phyloP scores from a whole-genome alignment of 2,888 invertebrate species.

The Diarsia mendica region DNA sequence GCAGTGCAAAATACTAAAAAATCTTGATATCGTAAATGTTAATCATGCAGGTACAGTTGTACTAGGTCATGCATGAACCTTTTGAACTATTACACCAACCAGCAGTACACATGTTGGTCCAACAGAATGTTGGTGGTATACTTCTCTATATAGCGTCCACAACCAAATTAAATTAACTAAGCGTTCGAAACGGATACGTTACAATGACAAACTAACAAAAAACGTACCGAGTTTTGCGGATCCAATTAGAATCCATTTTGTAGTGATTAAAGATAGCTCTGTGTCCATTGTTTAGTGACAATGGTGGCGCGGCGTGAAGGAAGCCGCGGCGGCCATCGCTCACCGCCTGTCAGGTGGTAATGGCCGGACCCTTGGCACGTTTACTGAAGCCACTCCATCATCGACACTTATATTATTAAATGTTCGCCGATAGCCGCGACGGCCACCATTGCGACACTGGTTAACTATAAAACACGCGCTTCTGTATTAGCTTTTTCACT shows the following conservation, averaged over 20 bases:
- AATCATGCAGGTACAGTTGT: constrained; percentile 28
- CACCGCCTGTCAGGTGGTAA: constrained; percentile 87
- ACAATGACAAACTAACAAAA: constrained; percentile 74
- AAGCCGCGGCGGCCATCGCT: constrained; percentile 82
- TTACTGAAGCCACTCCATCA: constrained; percentile 83
- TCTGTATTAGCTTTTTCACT: constrained; percentile 68
- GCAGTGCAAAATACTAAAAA: constrained; percentile 50
- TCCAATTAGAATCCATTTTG: constrained; percentile 88
- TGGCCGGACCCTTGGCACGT: constrained; percentile 78
- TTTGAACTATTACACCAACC: constrained; percentile 47
- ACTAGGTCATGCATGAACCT: constrained; percentile 21
- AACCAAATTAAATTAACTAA: constrained; percentile 39
- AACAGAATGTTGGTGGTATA: constrained; percentile 27
- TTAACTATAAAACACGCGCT: constrained; percentile 78
- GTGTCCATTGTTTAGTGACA: constrained; percentile 87
- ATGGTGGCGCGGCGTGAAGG: constrained; percentile 80
- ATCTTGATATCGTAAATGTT: constrained; percentile 49
- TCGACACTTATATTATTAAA: constrained; percentile 83
- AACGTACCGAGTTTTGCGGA: constrained; percentile 79
- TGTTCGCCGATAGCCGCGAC: constrained; percentile 77
- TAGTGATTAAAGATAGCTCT: constrained; percentile 86
- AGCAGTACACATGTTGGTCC: constrained; percentile 9
- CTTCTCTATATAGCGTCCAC: neutral
- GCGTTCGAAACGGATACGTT: constrained; percentile 67
- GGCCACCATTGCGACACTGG: constrained; percentile 81